Evolutionary conservation across 1,140 invertebrate species (phyloP), one percentile per base, ranked within the genome.

Genomic region (Pseudomyrmex cubaensis): DNA sequence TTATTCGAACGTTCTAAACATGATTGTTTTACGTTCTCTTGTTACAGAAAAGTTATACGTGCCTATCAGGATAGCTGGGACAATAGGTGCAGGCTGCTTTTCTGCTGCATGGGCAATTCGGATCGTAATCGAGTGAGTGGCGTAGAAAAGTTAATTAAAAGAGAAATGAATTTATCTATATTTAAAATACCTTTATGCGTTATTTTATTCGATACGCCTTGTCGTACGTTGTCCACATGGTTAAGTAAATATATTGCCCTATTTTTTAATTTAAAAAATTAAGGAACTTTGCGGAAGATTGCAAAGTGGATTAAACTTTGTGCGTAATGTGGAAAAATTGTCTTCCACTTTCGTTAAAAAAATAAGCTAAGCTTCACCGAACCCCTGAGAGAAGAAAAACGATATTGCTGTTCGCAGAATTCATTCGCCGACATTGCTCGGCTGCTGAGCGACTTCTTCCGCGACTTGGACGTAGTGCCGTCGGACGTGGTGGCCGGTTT

Each of bases 51-150:
- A 95, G 98, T 98, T 2, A 96, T 98, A 88, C 95, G 97, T 84
- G 97, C 97, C 10, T 98, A 98, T 94, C 97, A 98, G 94, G 97
- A 98, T 90, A 98, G 97, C 89, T 98, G 98, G 98, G 97, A 98
- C 90, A 96, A 97, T 91, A 95, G 98, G 82, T 98, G 98, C 92
- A 95, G 97, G 50, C 94, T 98, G 76, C 92, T 98, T 0, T 98
- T 98, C 90, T 98, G 98, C 93, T 98, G 98, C 94, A 97, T 98
- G 93, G 95, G 97, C 75, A 96, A 96, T 72, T 96, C 96, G 2
- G 97, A 98, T 90, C 95, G 97, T 69, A 97, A 97, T 92, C 94
- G 95, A 92, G 96, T 97, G 93, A 95, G 94, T 92, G 10, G 22
- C 8, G 17, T 7, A 1, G 44, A 57, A 25, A 22, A 13, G n/a